Evolutionary conservation across 1,140 invertebrate genomes (phyloP).

Genomic region (Lordiphosa stackelbergi): DNA sequence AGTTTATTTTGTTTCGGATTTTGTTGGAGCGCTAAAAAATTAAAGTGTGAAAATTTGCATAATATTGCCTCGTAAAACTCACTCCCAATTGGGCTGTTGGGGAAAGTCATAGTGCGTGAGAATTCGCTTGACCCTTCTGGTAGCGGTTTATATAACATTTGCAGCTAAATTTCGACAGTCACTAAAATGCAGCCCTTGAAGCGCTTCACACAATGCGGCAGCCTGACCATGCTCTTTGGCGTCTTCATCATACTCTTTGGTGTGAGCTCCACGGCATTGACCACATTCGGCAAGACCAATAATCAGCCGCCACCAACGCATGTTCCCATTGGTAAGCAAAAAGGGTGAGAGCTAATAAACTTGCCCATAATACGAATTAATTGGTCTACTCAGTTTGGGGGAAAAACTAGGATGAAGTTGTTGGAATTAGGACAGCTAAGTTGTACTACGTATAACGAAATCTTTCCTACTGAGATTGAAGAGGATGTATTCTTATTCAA

Average conservation of each 20-base stretch:
- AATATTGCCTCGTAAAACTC: conserved; percentile 29
- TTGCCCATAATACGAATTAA: no score
- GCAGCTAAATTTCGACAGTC: conserved; percentile 12
- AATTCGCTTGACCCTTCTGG: conserved; percentile 10
- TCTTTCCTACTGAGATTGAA: no score
- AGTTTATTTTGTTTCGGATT: conserved; percentile 30
- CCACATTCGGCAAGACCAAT: conserved; percentile 84
- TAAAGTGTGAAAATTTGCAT: conserved; percentile 43
- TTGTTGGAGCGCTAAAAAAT: conserved; percentile 36
- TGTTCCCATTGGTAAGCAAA: conserved; percentile 78
- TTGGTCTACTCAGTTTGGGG: no score
- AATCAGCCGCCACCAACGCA: conserved; percentile 80
- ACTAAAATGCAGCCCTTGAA: conserved; percentile 73
- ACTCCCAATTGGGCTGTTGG: background rate
- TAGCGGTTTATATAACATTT: conserved; percentile 41
- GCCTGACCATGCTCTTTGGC: conserved; percentile 75
- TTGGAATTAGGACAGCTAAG: no score
- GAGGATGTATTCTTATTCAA: no score
- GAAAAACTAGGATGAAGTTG: no score
- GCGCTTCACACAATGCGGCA: conserved; percentile 76
- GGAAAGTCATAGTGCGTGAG: conserved; percentile 39
- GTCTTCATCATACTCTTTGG: conserved; percentile 76
- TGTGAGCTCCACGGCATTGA: conserved; percentile 80
- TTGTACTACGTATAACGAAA: no score
- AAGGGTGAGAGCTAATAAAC: background rate